Evolutionary conservation across 2,113 vertebrate species (phyloP).

Genomic region (Natator depressus): DNA sequence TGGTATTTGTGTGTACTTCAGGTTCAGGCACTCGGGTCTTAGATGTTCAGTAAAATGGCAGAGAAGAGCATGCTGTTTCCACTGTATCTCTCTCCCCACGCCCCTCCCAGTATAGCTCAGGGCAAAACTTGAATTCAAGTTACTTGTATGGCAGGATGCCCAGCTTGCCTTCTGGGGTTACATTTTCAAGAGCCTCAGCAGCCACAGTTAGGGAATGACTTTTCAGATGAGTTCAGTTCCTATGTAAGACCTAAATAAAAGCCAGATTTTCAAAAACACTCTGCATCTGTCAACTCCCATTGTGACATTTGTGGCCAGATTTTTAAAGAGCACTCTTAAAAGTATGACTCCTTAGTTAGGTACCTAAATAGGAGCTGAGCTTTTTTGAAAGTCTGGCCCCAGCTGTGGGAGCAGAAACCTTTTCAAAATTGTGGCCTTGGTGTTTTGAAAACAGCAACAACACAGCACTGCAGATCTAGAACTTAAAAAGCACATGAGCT

Average conservation of each 20-base stretch:
- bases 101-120: not conserved
- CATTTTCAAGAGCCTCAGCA: not conserved
- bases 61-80: not conserved
- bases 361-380: not conserved
- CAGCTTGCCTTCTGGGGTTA: not conserved
- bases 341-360: rapidly evolving
- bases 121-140: not conserved
- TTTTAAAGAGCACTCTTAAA: not conserved
- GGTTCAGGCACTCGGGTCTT: not conserved
- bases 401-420: not conserved
- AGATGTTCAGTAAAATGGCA: not conserved
- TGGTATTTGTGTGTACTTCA: not conserved
- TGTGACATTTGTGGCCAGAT: not conserved
- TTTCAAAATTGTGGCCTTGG: rapidly evolving
- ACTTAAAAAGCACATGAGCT: not conserved
- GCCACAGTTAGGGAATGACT: not conserved
- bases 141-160: not conserved
- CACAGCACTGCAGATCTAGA: not conserved
- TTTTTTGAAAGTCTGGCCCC: not conserved
- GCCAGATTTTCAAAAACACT: not conserved
- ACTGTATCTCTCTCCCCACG: not conserved
- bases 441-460: not conserved
- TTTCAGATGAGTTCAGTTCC: not conserved
- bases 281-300: not conserved
- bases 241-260: not conserved